Evolutionary conservation across 2,888 invertebrate genomes (phyloP).

Genomic region (Temnothorax unifasciatus): DNA sequence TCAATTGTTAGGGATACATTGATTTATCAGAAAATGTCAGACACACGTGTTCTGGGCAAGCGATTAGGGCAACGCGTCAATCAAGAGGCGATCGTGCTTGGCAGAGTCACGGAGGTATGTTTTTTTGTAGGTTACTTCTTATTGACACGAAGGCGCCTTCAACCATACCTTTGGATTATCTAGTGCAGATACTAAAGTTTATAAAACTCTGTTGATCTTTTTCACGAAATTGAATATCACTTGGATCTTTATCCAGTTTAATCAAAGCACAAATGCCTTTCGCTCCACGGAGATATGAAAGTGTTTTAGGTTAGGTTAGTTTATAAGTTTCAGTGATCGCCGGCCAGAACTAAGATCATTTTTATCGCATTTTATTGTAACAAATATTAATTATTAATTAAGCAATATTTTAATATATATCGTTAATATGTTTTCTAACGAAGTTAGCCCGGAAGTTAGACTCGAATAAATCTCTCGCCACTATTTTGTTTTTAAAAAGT

Average conservation of each 20-base stretch:
- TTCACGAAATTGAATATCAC: no score
- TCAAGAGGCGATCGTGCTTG: constrained; percentile 79
- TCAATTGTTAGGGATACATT: background rate
- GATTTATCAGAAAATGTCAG: constrained; percentile 50
- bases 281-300: constrained; percentile 73
- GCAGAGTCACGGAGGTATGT: constrained; percentile 78
- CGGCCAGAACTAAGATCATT: background rate
- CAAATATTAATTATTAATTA: background rate
- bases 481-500: background rate
- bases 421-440: background rate
- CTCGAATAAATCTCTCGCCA: background rate
- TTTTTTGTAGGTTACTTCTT: no score
- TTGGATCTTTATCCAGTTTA: no score
- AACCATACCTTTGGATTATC: no score
- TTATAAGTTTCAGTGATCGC: background rate
- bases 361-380: background rate
- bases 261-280: no score
- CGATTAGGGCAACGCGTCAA: constrained; percentile 77
- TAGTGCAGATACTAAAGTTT: no score
- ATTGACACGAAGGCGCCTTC: no score
- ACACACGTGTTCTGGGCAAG: constrained; percentile 77
- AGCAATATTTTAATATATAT: background rate
- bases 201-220: no score
- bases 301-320: background rate
- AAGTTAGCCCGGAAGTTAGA: background rate